Conservation (phyloP, 2,113 vertebrate genomes). For the Albula glossodonta region DNA sequence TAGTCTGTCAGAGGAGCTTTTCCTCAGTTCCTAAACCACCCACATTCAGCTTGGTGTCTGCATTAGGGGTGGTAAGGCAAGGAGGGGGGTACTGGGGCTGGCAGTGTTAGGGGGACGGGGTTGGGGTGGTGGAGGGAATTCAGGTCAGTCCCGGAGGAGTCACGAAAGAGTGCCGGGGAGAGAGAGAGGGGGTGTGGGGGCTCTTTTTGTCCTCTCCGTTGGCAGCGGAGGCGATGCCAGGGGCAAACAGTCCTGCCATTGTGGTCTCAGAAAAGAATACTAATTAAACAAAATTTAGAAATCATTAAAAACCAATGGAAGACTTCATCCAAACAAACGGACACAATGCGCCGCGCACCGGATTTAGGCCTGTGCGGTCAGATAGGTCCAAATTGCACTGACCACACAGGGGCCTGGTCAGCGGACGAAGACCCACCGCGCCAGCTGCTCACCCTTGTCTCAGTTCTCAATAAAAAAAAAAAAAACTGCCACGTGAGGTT, state of each 20-base stretch:
- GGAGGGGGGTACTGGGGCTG: not conserved
- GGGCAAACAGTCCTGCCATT: slow-evolving; percentile 56
- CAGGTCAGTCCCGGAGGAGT: slow-evolving; percentile 60
- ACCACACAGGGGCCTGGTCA: not conserved
- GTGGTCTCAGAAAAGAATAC: slow-evolving; percentile 52
- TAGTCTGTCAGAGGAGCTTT: slow-evolving; percentile 32
- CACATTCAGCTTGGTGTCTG: slow-evolving; percentile 56
- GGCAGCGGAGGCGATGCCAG: slow-evolving; percentile 49
- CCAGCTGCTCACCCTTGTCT: not conserved
- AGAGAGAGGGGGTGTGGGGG: slow-evolving; percentile 39
- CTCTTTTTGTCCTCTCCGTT: slow-evolving; percentile 42
- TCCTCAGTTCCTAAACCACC: slow-evolving; percentile 43
- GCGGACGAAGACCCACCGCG: too few relatives aligned
- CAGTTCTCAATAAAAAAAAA: too few relatives aligned
- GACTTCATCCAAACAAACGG: slow-evolving; percentile 46
- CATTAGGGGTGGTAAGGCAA: slow-evolving; percentile 25
- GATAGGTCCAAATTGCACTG: not conserved
- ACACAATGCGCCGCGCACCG: slow-evolving; percentile 44
- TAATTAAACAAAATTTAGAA: slow-evolving; percentile 60
- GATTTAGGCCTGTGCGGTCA: slow-evolving; percentile 1
- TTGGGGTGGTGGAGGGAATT: slow-evolving; percentile 42
- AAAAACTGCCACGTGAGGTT: too few relatives aligned
- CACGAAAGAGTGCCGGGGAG: slow-evolving; percentile 48
- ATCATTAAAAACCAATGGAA: slow-evolving; percentile 52
- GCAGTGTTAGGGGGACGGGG: slow-evolving; percentile 7